These are phyloP conservation scores for Drepana arcuata DNA, from an alignment of 1,140 invertebrate genomes.

Conservation along the genomic window DNA sequence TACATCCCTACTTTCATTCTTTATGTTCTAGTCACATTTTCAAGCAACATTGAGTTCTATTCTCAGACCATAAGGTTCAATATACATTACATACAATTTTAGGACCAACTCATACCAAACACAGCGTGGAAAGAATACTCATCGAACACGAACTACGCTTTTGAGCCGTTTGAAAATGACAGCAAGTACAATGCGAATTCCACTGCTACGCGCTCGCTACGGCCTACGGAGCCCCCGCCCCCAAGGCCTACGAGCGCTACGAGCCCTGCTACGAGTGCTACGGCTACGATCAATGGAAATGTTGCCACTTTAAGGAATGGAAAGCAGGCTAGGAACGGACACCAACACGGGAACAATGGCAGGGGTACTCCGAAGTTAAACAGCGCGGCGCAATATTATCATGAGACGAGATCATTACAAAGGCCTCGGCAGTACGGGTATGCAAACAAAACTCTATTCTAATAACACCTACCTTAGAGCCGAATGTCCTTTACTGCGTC, in stretches of 20 bases:
- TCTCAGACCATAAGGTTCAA: too few relatives aligned
- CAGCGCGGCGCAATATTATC: constrained; percentile 70
- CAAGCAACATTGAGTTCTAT: too few relatives aligned
- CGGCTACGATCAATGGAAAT: too few relatives aligned
- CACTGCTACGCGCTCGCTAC: constrained; percentile 15
- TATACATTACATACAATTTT: too few relatives aligned
- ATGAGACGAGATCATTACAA: constrained; percentile 75
- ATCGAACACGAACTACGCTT: constrained; percentile 89
- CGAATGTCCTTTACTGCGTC: too few relatives aligned
- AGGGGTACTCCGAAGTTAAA: constrained; percentile 29
- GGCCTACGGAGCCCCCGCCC: constrained; percentile 9
- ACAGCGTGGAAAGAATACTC: constrained; percentile 91
- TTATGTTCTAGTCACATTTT: too few relatives aligned
- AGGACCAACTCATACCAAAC: constrained; percentile 87
- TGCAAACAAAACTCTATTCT: too few relatives aligned
- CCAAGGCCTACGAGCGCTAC: background rate
- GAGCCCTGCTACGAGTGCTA: too few relatives aligned
- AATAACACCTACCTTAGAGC: too few relatives aligned
- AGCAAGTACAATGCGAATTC: constrained; percentile 75
- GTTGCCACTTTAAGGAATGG: too few relatives aligned
- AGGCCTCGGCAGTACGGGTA: constrained; percentile 53
- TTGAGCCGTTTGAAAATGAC: constrained; percentile 86
- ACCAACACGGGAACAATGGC: constrained; percentile 1
- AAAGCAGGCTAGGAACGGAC: constrained; percentile 55
- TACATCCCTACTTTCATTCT: too few relatives aligned